Evolutionary conservation across 1,140 invertebrate genomes (phyloP), one percentile per base, ranked within the genome.

Genomic region (Drosophila truncata): DNA sequence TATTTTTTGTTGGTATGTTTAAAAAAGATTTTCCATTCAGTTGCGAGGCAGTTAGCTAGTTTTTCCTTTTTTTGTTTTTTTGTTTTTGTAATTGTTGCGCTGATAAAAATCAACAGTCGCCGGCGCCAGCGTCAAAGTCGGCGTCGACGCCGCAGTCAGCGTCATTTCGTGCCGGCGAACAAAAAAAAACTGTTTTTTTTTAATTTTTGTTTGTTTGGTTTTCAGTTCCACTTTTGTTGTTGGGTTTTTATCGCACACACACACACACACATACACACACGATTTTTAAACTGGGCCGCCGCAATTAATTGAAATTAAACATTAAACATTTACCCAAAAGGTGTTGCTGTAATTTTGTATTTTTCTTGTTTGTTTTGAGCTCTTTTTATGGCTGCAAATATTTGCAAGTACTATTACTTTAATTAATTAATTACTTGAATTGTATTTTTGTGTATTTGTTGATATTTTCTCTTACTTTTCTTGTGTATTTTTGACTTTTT

Each of bases 41-140:
- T 76, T 79, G 49, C 46, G 65, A 59, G 77, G 35, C 52, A 46
- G 25, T 33, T 49, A 29, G 25, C 5, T 31, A 18, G 49, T 49
- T 29, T 49, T 49, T 18, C 52, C 23, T 47, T 20, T 27, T 58
- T 70, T 31, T 57, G 46, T 18, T 61, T 64, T 42, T 13, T 52
- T 46, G 16, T 80, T 57, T 25, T 82, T 35, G 47, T 27, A 65
- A 62, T 60, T 73, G 33, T 44, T 49, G 70, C 70, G 60, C 71
- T 49, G 77, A 83, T 84, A 80, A 84, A 83, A 83, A 84, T 83
- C 81, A 83, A 80, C 81, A 80, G 71, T 77, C 70, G 29, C 27
- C 54, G 27, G 42, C 44, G 69, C 39, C 39, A 41, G 25, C 52
- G 52, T 10, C 50, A 20, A 18, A 55, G 31, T n/a, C 57, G 37